Base-by-base conservation (phyloP, 2,888 invertebrate species). In the Lithosia quadra region DNA sequence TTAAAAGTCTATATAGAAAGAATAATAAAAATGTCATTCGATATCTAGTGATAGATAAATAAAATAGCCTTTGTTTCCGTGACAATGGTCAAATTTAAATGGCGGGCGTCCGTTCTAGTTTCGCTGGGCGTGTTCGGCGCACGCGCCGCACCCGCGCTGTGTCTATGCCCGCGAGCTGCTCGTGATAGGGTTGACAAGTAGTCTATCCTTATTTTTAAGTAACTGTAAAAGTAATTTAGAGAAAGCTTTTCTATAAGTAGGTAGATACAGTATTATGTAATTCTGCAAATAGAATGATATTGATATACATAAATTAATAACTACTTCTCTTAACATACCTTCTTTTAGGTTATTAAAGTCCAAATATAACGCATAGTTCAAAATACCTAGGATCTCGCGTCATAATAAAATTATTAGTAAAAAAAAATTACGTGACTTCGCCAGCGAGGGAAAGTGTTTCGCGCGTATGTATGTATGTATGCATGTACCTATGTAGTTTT, bases 11-110 rank as follows among this genome's bases (percentile, higher is more conserved):
- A 4, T 65, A n/a, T 18, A 21, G 24, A 7, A 55, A 60, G 36
- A 22, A 33, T 33, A 59, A 9, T 59, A 28, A 57, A 56, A 75
- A 76, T 72, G 73, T 79, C 72, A 63, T 73, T 70, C 49, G 21
- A 55, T 57, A 68, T 63, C 15, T 68, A 68, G 43, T 60, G 64
- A 15, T 56, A 56, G 18, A 43, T 43, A 43, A 18, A n/a, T 18
- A 1, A n/a, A 56, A 43, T 71, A 68, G 67, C 72, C 71, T 68
- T 72, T 78, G 82, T 86, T 86, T 88, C 86, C 90, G 88, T 88
- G 91, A 90, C 90, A 90, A 87, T 86, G 84, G 86, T 89, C 86
- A 84, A 89, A 90, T 89, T 89, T 86, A 84, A 88, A 88, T 84
- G 80, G 81, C 84, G 77, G 80, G 83, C 56, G 60, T 61, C 69